A percentile compares a stretch with the other conserved stretches of the same genome.
phyloP scores from a whole-genome alignment of 2,113 vertebrate species.

The Malurus alboscapulatus region DNA sequence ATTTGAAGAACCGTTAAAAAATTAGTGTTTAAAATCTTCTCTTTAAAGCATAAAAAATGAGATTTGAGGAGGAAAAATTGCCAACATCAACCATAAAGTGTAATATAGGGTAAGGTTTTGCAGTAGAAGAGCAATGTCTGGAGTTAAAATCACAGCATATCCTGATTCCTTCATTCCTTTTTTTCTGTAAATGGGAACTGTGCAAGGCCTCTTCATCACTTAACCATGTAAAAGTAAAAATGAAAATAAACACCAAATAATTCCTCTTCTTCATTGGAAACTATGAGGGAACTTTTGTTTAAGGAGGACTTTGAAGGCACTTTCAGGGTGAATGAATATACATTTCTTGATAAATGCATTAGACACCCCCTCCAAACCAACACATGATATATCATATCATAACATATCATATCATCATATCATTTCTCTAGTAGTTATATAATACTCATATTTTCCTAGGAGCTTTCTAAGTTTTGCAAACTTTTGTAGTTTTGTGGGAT shows the following conservation, averaged over 20 bases:
- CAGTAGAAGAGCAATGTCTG: neutral
- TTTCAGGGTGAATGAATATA: neutral
- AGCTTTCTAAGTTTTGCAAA: neutral
- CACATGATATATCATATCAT: neutral
- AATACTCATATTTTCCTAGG: neutral
- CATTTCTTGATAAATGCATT: neutral
- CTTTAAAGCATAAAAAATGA: neutral
- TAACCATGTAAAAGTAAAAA: neutral
- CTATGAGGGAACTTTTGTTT: rapidly evolving
- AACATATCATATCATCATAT: neutral
- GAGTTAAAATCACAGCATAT: neutral
- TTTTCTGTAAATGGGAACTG: neutral
- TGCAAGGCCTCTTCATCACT: neutral
- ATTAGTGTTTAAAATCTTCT: neutral
- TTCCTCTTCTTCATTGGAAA: neutral
- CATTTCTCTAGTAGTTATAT: neutral
- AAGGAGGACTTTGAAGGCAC: neutral
- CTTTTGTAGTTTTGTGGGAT: neutral
- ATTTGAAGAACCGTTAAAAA: neutral
- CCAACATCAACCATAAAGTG: neutral
- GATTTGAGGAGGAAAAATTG: neutral
- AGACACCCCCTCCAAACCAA: neutral
- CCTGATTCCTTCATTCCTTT: neutral
- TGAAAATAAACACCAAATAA: rapidly evolving
- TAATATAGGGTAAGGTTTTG: neutral